A percentile compares a stretch with the other conserved stretches of the same genome.
These are phyloP conservation scores for Physeter macrocephalus DNA, from an alignment of 2,113 vertebrate genomes.

Conservation along the genomic window DNA sequence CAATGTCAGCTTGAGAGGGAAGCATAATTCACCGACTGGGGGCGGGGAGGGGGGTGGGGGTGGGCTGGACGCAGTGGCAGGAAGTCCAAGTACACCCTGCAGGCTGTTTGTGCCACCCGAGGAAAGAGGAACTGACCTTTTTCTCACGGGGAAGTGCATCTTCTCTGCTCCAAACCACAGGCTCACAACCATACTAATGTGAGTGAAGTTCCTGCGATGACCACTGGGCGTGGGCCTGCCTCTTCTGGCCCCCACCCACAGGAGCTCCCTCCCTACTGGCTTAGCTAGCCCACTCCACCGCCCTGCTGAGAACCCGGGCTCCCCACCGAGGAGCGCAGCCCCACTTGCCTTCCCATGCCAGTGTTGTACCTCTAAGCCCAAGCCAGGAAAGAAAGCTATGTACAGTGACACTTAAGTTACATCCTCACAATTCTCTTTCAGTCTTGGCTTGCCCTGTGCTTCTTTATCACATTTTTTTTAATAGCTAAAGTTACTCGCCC, in stretches of 20 bases:
- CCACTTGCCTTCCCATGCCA: background rate
- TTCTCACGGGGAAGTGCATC: slow-evolving; percentile 65
- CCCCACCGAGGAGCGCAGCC: background rate
- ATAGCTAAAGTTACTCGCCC: slow-evolving; percentile 71
- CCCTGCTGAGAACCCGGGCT: background rate
- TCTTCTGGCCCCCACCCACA: background rate
- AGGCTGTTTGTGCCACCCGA: slow-evolving; percentile 38
- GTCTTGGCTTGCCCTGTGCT: slow-evolving; percentile 61
- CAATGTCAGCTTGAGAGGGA: background rate
- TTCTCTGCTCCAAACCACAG: slow-evolving; percentile 61
- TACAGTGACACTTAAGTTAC: slow-evolving; percentile 46
- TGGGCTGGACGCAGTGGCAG: background rate
- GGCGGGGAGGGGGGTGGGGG: background rate
- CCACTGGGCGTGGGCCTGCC: slow-evolving; percentile 34
- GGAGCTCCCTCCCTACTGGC: background rate
- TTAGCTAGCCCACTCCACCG: background rate
- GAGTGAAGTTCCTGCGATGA: slow-evolving; percentile 53
- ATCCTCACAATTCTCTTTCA: slow-evolving; percentile 58
- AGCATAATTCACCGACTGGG: slow-evolving; percentile 40
- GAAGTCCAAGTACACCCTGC: slow-evolving; percentile 40
- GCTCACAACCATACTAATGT: background rate
- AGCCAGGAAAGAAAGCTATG: slow-evolving; percentile 16
- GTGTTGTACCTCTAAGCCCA: background rate
- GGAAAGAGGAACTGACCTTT: slow-evolving; percentile 71
- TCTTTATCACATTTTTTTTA: slow-evolving; percentile 54